These are phyloP conservation scores for Drosophila gunungcola DNA, from an alignment of 1,140 invertebrate species.

Conservation along the genomic window DNA sequence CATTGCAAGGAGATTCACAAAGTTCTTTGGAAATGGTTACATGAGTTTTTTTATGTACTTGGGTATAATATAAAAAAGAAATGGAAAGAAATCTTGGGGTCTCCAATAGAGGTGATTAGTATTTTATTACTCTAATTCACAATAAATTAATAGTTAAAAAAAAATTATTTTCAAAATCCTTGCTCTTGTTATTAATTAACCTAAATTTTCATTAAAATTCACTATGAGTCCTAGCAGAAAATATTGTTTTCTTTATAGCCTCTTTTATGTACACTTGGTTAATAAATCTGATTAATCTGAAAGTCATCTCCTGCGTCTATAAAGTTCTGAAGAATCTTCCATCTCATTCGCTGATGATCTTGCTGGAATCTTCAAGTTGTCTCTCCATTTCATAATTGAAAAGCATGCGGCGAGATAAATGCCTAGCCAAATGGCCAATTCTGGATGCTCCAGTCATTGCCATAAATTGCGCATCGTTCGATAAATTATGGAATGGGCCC, in stretches of 20 bases:
- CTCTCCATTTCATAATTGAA: conserved; percentile 27
- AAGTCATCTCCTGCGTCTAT: conserved; percentile 26
- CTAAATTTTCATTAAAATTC: too few relatives aligned
- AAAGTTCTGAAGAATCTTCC: not conserved
- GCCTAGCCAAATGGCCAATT: conserved; percentile 43
- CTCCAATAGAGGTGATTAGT: not conserved
- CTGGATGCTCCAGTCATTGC: conserved; percentile 68
- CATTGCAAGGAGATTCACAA: not conserved
- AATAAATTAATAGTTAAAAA: too few relatives aligned
- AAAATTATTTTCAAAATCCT: too few relatives aligned
- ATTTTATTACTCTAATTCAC: too few relatives aligned
- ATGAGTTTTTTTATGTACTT: not conserved
- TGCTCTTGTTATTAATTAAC: too few relatives aligned
- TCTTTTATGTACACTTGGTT: not conserved
- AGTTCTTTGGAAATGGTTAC: not conserved
- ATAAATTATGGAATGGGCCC: conserved; percentile 59
- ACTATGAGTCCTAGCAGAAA: too few relatives aligned
- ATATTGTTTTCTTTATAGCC: not conserved
- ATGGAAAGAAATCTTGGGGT: not conserved
- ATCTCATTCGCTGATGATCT: conserved; percentile 25
- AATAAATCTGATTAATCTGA: conserved; percentile 13
- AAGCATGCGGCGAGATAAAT: conserved; percentile 54
- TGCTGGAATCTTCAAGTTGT: conserved; percentile 10
- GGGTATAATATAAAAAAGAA: not conserved
- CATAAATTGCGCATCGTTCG: conserved; percentile 58